Conservation (phyloP, 2,797 vertebrate species). For the Microchirus variegatus region DNA sequence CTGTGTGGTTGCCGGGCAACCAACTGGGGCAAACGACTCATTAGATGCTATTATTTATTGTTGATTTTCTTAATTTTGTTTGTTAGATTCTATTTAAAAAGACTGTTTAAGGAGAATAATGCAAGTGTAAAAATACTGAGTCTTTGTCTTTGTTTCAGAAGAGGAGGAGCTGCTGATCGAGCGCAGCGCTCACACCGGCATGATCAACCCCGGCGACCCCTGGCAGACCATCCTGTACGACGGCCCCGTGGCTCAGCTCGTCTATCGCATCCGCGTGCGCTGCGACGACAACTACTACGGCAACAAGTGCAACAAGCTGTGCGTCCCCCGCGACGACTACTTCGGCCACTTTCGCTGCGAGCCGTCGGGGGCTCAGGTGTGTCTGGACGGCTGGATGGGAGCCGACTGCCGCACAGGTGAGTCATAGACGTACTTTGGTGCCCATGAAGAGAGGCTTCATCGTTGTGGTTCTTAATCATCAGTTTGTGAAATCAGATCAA, state of each 20-base stretch:
- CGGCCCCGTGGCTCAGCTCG: constrained; percentile 87
- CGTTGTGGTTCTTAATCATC: too few species aligned
- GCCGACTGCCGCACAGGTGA: constrained; percentile 90
- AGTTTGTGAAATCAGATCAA: too few species aligned
- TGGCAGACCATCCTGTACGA: constrained; percentile 88
- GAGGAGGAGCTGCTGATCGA: constrained; percentile 89
- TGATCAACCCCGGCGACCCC: constrained; percentile 92
- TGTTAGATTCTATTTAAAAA: too few species aligned
- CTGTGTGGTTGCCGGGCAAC: too few species aligned
- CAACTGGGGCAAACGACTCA: too few species aligned
- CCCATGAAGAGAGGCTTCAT: too few species aligned
- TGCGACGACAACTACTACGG: constrained; percentile 96
- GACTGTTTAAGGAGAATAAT: too few species aligned
- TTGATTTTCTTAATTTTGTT: too few species aligned
- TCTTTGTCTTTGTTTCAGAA: constrained; percentile 28
- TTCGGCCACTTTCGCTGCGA: constrained; percentile 95
- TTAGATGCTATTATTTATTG: too few species aligned
- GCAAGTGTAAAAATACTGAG: too few species aligned
- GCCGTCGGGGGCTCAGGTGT: constrained; percentile 89
- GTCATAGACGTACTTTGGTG: not conserved
- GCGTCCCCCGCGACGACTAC: constrained; percentile 92
- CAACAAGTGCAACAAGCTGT: constrained; percentile 93
- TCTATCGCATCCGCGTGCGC: constrained; percentile 89
- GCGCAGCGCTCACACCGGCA: constrained; percentile 86
- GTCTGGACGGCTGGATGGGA: constrained; percentile 97